These are phyloP conservation scores for Caenorhabditis doughertyi DNA, from an alignment of 2,888 invertebrate species.

Conservation along the genomic window DNA sequence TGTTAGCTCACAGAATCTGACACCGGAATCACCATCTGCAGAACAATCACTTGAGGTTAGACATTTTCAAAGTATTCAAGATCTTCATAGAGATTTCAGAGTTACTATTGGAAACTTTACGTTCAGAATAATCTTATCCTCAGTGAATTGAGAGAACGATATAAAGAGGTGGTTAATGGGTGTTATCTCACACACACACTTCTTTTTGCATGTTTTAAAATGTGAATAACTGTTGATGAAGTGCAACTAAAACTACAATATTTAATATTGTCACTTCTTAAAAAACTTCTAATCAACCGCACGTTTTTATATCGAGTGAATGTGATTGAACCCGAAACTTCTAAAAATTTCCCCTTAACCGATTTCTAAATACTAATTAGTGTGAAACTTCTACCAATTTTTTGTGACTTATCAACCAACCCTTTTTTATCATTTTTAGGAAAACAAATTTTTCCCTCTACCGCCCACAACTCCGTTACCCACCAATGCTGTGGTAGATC, in stretches of 20 bases:
- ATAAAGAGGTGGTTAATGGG: slow-evolving; percentile 71
- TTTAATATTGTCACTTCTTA: neutral
- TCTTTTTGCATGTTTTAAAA: slow-evolving; percentile 19
- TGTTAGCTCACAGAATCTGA: slow-evolving; percentile 40
- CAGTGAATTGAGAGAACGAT: slow-evolving; percentile 70
- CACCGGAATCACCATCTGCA: slow-evolving; percentile 27
- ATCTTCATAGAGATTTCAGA: slow-evolving; percentile 60
- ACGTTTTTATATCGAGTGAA: neutral
- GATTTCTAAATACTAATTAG: neutral
- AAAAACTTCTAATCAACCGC: slow-evolving; percentile 3
- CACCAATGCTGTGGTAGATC: slow-evolving; percentile 53
- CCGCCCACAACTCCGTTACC: slow-evolving; percentile 61
- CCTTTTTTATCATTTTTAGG: slow-evolving; percentile 53
- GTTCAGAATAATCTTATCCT: slow-evolving; percentile 74
- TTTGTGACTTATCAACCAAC: slow-evolving; percentile 4
- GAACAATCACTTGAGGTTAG: slow-evolving; percentile 60
- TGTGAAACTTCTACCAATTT: slow-evolving; percentile 9
- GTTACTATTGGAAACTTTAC: slow-evolving; percentile 76
- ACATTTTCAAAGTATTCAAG: neutral
- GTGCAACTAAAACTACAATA: neutral
- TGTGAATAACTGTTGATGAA: neutral
- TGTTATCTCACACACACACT: slow-evolving; percentile 2
- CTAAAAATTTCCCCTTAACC: slow-evolving; percentile 23
- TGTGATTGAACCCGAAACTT: slow-evolving; percentile 11
- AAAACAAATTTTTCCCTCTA: slow-evolving; percentile 68